Evolutionary conservation across 2,888 invertebrate species (phyloP).

Genomic region (Buathra laborator): DNA sequence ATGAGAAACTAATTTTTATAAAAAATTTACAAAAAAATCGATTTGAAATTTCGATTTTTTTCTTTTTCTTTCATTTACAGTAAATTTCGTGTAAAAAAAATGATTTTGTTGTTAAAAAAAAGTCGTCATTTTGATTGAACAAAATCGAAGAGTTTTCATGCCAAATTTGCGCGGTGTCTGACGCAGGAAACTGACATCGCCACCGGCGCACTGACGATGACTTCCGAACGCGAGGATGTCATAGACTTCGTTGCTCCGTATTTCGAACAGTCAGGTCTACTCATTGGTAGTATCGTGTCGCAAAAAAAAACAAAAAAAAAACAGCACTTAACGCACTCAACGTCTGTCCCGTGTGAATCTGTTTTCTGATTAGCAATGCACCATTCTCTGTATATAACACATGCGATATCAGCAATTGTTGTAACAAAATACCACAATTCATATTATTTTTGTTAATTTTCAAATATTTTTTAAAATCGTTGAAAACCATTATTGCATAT

Average conservation of each 20-base stretch:
- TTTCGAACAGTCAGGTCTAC: conserved; percentile 96
- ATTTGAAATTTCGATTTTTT: neutral
- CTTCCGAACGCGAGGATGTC: conserved; percentile 95
- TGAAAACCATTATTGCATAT: neutral
- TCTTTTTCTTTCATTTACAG: neutral
- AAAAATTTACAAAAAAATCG: neutral
- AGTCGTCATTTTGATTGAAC: conserved; percentile 6
- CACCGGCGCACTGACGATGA: conserved; percentile 94
- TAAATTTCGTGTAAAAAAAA: neutral
- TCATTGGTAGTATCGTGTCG: conserved; percentile 88
- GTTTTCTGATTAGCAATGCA: neutral
- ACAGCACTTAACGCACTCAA: neutral
- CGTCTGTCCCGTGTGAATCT: conserved; percentile 21
- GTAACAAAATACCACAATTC: neutral
- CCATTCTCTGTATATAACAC: neutral
- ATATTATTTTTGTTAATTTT: neutral
- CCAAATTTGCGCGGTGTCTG: conserved; percentile 31
- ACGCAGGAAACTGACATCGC: conserved; percentile 93
- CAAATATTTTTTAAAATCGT: neutral
- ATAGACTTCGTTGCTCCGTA: conserved; percentile 97
- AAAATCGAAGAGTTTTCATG: conserved; percentile 30
- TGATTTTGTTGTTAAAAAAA: neutral
- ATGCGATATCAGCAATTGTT: neutral
- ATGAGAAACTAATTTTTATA: neutral
- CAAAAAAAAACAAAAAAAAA: conserved; percentile 8